Percentiles rank a stretch among this genome's conserved stretches.
Conservation (phyloP, 1,140 invertebrate species). For the Thaumetopoea pityocampa region DNA sequence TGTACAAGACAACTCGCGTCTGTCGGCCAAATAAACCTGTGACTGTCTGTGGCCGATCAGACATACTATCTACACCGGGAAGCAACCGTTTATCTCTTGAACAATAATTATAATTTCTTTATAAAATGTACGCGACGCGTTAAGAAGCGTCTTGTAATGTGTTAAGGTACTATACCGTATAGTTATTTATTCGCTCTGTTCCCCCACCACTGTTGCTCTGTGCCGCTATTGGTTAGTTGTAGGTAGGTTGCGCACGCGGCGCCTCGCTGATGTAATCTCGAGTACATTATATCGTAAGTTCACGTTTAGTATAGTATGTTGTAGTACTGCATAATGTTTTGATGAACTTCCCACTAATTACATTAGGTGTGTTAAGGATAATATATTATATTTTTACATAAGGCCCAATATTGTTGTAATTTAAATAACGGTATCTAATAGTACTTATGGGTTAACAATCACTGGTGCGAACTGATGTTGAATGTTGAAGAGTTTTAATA, state of each 20-base stretch:
- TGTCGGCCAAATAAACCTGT: too few species aligned
- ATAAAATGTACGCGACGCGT: constrained; percentile 1
- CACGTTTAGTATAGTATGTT: too few species aligned
- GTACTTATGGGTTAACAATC: constrained; percentile 58
- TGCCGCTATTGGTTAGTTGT: too few species aligned
- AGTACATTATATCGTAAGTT: constrained; percentile 34
- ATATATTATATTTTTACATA: constrained; percentile 68
- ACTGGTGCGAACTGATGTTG: constrained; percentile 73
- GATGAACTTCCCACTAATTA: too few species aligned
- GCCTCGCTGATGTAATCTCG: constrained; percentile 43
- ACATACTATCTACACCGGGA: too few species aligned
- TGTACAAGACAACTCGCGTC: too few species aligned
- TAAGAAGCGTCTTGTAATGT: constrained; percentile 1
- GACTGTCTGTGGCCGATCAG: too few species aligned
- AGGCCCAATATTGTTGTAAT: constrained; percentile 49
- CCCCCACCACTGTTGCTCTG: too few species aligned
- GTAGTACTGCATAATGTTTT: too few species aligned
- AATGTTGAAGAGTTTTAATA: constrained; percentile 72
- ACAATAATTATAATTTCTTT: too few species aligned
- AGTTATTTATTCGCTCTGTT: constrained; percentile 5
- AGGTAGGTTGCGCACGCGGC: too few species aligned
- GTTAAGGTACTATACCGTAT: not conserved
- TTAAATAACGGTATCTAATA: constrained; percentile 29
- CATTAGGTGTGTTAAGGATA: constrained; percentile 29
- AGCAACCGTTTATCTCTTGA: too few species aligned